Evolutionary conservation across 2,797 vertebrate genomes (phyloP).

Genomic region (Coilia nasus): DNA sequence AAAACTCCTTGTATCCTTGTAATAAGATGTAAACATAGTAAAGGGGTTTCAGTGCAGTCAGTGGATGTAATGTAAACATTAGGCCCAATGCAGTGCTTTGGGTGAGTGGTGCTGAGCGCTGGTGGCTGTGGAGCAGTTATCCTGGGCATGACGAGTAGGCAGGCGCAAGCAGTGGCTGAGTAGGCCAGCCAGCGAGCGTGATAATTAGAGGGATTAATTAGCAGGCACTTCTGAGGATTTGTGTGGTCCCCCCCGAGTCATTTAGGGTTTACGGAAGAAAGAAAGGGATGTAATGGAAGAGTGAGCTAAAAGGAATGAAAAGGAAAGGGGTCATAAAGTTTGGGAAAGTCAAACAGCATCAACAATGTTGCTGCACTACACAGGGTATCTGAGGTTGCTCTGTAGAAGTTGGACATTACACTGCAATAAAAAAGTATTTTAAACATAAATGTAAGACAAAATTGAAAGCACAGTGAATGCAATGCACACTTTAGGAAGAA

Average conservation of each 20-base stretch:
- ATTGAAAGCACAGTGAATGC: neutral
- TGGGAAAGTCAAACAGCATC: neutral
- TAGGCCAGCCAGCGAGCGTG: slow-evolving; percentile 66
- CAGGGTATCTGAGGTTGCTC: neutral
- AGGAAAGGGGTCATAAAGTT: slow-evolving; percentile 49
- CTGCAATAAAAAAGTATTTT: neutral
- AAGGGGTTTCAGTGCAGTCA: neutral
- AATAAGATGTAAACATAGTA: too few relatives aligned
- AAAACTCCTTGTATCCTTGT: too few relatives aligned
- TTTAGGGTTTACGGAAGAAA: slow-evolving; percentile 61
- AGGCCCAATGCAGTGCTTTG: too few relatives aligned
- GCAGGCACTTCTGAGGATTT: slow-evolving; percentile 63
- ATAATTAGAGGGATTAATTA: slow-evolving; percentile 77
- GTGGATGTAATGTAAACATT: too few relatives aligned
- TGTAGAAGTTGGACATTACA: neutral
- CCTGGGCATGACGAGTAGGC: too few relatives aligned
- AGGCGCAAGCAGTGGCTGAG: slow-evolving; percentile 49
- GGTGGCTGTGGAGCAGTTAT: neutral
- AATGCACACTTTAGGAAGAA: neutral
- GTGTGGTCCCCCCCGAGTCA: slow-evolving; percentile 60
- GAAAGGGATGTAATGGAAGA: neutral
- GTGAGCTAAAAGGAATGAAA: slow-evolving; percentile 40
- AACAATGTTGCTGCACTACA: neutral
- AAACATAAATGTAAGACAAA: neutral
- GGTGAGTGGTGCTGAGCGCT: too few relatives aligned